phyloP scores from a whole-genome alignment of 2,888 invertebrate species.

The Hesperia comma region DNA sequence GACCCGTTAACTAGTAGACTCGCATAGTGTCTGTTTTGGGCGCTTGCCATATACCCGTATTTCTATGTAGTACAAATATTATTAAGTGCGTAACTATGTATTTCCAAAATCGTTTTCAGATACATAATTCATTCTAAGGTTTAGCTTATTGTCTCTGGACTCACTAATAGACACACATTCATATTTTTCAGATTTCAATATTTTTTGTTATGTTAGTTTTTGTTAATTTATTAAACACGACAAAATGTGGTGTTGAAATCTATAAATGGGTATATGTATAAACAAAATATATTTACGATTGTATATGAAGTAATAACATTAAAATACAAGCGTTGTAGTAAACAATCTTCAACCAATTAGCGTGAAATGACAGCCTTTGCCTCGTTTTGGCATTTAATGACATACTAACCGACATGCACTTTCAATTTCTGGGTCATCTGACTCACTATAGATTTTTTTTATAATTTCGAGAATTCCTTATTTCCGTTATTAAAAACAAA shows the following conservation, averaged over 20 bases:
- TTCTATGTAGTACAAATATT: neutral
- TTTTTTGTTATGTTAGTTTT: too few relatives aligned
- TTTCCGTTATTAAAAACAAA: neutral
- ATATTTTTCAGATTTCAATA: too few relatives aligned
- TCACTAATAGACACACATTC: too few relatives aligned
- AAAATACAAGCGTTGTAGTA: neutral
- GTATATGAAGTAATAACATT: neutral
- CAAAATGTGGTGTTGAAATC: too few relatives aligned
- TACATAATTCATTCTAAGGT: too few relatives aligned
- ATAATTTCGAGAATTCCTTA: neutral
- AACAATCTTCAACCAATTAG: neutral
- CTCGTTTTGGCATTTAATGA: constrained; percentile 5
- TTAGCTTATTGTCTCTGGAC: too few relatives aligned
- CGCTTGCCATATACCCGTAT: neutral
- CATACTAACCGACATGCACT: constrained; percentile 16
- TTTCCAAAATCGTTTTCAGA: too few relatives aligned
- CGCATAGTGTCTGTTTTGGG: constrained; percentile 3
- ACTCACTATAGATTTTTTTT: constrained; percentile 16
- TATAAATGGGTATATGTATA: too few relatives aligned
- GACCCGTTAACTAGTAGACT: constrained; percentile 13
- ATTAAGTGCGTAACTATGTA: too few relatives aligned
- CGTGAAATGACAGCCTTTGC: neutral
- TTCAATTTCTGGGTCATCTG: constrained; percentile 22
- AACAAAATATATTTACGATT: too few relatives aligned
- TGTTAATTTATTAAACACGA: too few relatives aligned